Percentiles rank a stretch among this genome's conserved stretches.
Conservation (phyloP, 2,113 vertebrate genomes). For the Nothobranchius furzeri region DNA sequence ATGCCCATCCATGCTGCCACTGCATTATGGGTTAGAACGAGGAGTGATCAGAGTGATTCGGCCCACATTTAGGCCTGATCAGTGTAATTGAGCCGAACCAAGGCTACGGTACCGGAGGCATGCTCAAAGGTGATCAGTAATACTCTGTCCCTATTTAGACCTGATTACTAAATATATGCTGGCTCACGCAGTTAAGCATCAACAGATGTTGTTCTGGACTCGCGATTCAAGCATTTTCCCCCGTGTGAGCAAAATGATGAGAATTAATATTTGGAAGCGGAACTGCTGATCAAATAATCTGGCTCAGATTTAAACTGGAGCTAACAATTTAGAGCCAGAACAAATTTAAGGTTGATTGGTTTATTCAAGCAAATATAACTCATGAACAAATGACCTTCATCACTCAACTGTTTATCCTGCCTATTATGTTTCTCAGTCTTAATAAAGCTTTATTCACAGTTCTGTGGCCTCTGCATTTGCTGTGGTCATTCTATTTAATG, state of each 20-base stretch:
- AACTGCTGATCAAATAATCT: neutral
- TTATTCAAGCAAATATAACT: neutral
- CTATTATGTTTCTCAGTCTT: neutral
- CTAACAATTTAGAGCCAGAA: neutral
- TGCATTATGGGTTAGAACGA: neutral
- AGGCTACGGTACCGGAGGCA: neutral
- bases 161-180: neutral
- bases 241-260: neutral
- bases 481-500: neutral
- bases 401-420: neutral
- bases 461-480: neutral
- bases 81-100: neutral
- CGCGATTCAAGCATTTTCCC: too few species aligned
- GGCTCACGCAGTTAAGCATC: neutral
- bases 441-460: neutral
- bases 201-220: slow-evolving; percentile 1
- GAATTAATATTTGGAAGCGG: neutral
- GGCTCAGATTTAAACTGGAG: neutral
- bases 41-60: neutral
- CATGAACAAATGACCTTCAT: neutral
- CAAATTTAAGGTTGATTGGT: neutral
- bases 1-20: neutral
- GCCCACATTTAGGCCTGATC: neutral
- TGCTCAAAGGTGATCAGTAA: neutral
- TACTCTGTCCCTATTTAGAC: neutral